Base-by-base conservation (phyloP, 2,113 vertebrate genomes). In the Neolamprologus kungweensis region DNA sequence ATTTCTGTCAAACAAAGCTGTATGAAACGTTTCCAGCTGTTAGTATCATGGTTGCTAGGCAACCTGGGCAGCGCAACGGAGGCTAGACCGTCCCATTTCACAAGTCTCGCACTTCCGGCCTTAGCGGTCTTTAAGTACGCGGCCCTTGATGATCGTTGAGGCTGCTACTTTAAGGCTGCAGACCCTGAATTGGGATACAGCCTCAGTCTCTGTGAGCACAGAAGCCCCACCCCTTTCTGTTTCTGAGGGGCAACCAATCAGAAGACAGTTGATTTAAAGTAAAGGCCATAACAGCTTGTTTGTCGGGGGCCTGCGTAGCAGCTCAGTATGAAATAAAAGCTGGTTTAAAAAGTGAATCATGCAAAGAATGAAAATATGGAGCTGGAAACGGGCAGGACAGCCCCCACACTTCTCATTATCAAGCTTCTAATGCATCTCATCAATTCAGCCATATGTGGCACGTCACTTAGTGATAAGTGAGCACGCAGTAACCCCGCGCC, bases 401-500 rank as follows among this genome's bases (percentile, higher is more conserved):
- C 68, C 45, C 16, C 45, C 26, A 14, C 53, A 73, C 19, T 47
- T 73, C 53, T 65, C 23, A 4, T 91, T 65, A 88, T 84, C 42
- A 85, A 21, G 80, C 53, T n/a, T 73, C 71, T 58, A 85, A 88
- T 87, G 91, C 16, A 26, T 87, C 60, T 88, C 82, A 86, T 53
- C 11, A 42, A 80, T 33, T 75, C 82, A 82, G 53, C 86, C 88
- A 82, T 94, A 88, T 92, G 88, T 85, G 50, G 47, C 68, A 19
- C 84, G 91, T 90, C 88, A 90, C 83, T 51, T 55, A 75, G 28
- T 92, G 89, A 93, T 94, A 71, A 92, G 89, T 82, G 88, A 89
- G 81, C 58, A 21, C 7, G 57, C 16, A 40, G 55, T 71, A 85
- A 94, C 83, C 89, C 13, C 85, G 17, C 11, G 9, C 35, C 68